A percentile compares a stretch with the other conserved stretches of the same genome.
phyloP scores from a whole-genome alignment of 2,888 invertebrate species.

The Eucera pruinosa region DNA sequence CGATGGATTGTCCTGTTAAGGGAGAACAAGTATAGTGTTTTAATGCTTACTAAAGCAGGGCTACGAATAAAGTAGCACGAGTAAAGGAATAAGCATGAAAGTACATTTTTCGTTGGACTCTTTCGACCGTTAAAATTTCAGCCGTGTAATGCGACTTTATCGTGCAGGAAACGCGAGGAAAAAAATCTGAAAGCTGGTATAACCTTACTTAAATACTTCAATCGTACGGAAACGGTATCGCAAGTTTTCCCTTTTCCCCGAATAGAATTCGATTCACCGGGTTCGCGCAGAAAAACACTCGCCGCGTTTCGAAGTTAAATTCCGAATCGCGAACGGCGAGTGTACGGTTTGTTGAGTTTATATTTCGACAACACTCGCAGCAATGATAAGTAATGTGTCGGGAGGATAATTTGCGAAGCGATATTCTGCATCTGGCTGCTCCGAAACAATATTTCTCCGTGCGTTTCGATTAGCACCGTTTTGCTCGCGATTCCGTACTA shows the following conservation, averaged over 20 bases:
- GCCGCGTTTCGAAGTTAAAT: not conserved
- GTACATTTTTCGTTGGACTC: not conserved
- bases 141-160: no score
- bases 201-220: slow-evolving; percentile 46
- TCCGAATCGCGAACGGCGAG: not conserved
- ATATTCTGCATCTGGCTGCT: not conserved
- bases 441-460: not conserved
- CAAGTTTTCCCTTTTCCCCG: not conserved
- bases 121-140: no score
- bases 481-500: not conserved
- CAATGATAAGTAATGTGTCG: slow-evolving; percentile 27
- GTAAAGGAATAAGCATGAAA: not conserved
- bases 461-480: not conserved
- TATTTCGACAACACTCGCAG: slow-evolving; percentile 4
- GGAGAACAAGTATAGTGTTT: slow-evolving; percentile 6
- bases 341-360: not conserved
- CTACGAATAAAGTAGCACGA: not conserved
- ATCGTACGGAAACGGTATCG: slow-evolving; percentile 10
- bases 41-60: not conserved
- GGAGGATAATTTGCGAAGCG: not conserved
- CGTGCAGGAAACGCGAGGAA: not conserved
- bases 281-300: not conserved
- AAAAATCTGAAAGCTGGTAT: slow-evolving; percentile 30
- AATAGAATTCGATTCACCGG: not conserved
- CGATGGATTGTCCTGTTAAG: slow-evolving; percentile 56